These are phyloP conservation scores for Teleiodes luculella DNA, from an alignment of 2,888 invertebrate genomes.

Conservation along the genomic window DNA sequence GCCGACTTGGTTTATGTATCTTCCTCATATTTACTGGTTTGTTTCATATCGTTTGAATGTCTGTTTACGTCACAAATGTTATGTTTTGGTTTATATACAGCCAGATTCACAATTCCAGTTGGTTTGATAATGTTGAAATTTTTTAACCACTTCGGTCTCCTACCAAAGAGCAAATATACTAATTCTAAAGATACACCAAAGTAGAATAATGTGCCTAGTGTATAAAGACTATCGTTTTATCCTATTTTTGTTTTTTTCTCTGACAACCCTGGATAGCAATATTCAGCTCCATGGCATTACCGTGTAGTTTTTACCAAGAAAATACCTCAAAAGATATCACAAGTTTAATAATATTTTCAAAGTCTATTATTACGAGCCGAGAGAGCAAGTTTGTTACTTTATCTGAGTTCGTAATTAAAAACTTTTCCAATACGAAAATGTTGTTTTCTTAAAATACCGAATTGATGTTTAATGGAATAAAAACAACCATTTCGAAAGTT, in stretches of 20 bases:
- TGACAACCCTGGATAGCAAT: no score
- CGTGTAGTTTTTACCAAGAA: no score
- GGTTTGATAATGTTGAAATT: no score
- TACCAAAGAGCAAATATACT: no score
- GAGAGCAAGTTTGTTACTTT: constrained; percentile 7
- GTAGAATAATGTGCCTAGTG: no score
- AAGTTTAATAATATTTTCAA: not conserved
- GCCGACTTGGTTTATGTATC: constrained; percentile 20
- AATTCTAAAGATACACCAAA: no score
- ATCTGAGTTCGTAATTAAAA: constrained; percentile 8
- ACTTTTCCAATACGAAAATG: constrained; percentile 6
- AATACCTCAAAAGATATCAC: not conserved
- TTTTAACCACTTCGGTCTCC: no score
- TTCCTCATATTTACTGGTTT: not conserved
- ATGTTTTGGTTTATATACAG: not conserved
- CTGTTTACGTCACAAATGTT: not conserved
- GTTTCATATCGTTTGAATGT: not conserved
- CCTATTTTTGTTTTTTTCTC: no score
- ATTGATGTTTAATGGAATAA: constrained; percentile 5
- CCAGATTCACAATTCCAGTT: no score
- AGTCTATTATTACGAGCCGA: constrained; percentile 3
- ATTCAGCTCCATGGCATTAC: no score
- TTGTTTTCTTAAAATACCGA: constrained; percentile 5
- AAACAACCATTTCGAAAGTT: constrained; percentile 8
- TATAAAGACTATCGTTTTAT: no score